Conservation (phyloP, 2,888 invertebrate genomes). For the Sarcophaga rosellei region DNA sequence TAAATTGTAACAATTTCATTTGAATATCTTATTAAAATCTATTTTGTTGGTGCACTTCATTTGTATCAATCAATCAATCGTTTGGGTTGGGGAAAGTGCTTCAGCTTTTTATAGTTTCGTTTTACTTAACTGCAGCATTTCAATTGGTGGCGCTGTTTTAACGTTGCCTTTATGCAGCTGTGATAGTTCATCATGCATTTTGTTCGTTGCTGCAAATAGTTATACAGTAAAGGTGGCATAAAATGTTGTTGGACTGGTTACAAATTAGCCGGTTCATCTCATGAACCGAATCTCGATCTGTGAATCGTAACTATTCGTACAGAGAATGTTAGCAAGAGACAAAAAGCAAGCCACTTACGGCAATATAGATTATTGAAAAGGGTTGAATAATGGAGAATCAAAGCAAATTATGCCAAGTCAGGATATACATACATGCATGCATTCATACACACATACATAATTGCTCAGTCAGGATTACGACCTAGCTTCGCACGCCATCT, state of each 20-base stretch:
- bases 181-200: constrained; percentile 62
- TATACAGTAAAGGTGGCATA: background rate
- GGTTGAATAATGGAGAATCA: too few species aligned
- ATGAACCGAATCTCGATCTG: too few species aligned
- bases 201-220: constrained; percentile 5
- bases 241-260: background rate
- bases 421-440: too few species aligned
- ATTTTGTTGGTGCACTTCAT: constrained; percentile 69
- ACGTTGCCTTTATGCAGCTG: constrained; percentile 66
- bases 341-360: too few species aligned
- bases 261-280: too few species aligned
- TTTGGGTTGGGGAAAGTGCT: constrained; percentile 65
- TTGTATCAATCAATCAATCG: constrained; percentile 72
- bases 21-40: constrained; percentile 54
- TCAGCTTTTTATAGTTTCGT: constrained; percentile 47
- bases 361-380: too few species aligned
- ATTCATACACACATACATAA: too few species aligned
- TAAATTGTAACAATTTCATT: constrained; percentile 22
- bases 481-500: too few species aligned
- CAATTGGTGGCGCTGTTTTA: constrained; percentile 43
- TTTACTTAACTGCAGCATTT: background rate
- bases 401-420: too few species aligned
- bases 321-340: too few species aligned
- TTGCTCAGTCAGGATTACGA: too few species aligned
- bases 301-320: too few species aligned